Conservation (phyloP, 2,888 invertebrate genomes). For the Acronicta alni region DNA sequence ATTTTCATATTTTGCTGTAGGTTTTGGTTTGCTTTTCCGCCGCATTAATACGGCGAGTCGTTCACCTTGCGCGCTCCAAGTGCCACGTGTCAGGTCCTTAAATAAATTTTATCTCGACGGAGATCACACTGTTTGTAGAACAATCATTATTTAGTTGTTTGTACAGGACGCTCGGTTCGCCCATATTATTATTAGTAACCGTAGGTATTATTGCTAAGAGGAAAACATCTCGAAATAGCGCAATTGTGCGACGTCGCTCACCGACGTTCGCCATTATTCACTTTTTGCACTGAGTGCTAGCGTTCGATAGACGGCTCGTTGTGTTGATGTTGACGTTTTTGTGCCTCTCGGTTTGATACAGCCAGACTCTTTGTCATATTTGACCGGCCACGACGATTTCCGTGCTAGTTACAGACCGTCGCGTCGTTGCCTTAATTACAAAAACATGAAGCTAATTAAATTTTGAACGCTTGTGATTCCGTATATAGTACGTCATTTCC, state of each 20-base stretch:
- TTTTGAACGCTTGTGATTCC: slow-evolving; percentile 35
- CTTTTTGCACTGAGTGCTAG: slow-evolving; percentile 75
- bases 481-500: slow-evolving; percentile 34
- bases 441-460: slow-evolving; percentile 61
- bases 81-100: slow-evolving; percentile 68
- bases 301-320: slow-evolving; percentile 69
- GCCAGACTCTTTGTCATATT: slow-evolving; percentile 78
- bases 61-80: slow-evolving; percentile 71
- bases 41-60: slow-evolving; percentile 69
- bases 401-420: slow-evolving; percentile 63
- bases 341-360: slow-evolving; percentile 70
- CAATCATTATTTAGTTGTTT: slow-evolving; percentile 67
- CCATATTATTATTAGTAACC: slow-evolving; percentile 71
- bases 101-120: slow-evolving; percentile 57
- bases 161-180: slow-evolving; percentile 55
- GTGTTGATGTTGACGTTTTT: slow-evolving; percentile 76
- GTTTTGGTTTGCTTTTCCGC: slow-evolving; percentile 65
- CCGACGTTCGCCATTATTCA: slow-evolving; percentile 77
- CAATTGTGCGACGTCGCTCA: slow-evolving; percentile 73
- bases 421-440: slow-evolving; percentile 59
- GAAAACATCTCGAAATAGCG: slow-evolving; percentile 85
- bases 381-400: slow-evolving; percentile 73
- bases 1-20: slow-evolving; percentile 60
- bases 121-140: slow-evolving; percentile 59
- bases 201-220: slow-evolving; percentile 77